These are phyloP conservation scores for Anseranas semipalmata DNA, from an alignment of 2,113 vertebrate genomes.

Conservation along the genomic window DNA sequence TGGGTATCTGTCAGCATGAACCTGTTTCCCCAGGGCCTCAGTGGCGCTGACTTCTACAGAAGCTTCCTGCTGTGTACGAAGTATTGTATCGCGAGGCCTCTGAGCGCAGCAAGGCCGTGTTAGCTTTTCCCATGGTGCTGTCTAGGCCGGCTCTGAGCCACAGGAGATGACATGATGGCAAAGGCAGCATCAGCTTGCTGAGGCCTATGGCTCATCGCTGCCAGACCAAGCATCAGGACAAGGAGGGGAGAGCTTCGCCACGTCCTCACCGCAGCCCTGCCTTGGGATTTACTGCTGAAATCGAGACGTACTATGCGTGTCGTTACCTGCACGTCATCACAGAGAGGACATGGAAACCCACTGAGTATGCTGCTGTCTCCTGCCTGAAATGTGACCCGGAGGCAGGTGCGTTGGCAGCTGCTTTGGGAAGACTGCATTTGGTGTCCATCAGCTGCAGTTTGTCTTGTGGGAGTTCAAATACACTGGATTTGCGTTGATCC, in stretches of 20 bases:
- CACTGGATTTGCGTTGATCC: neutral
- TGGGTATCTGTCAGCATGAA: neutral
- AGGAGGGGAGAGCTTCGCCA: neutral
- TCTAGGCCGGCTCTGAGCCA: fast-evolving
- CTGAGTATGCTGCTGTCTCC: neutral
- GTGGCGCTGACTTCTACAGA: neutral
- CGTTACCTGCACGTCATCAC: fast-evolving
- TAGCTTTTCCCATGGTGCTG: neutral
- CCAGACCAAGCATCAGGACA: neutral
- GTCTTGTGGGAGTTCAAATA: neutral
- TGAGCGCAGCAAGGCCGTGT: fast-evolving
- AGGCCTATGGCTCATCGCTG: fast-evolving
- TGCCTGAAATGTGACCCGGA: neutral
- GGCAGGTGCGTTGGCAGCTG: fast-evolving
- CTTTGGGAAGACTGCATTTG: neutral
- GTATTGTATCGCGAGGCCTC: neutral
- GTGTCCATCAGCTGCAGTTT: neutral
- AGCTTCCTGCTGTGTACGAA: neutral
- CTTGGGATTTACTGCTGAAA: too few relatives aligned
- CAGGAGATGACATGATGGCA: neutral
- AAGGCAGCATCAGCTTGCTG: fast-evolving
- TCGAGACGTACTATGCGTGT: neutral
- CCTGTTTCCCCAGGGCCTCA: neutral
- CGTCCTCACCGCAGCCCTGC: neutral
- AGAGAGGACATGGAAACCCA: neutral